phyloP scores from a whole-genome alignment of 2,113 vertebrate species.

The Callipepla squamata region DNA sequence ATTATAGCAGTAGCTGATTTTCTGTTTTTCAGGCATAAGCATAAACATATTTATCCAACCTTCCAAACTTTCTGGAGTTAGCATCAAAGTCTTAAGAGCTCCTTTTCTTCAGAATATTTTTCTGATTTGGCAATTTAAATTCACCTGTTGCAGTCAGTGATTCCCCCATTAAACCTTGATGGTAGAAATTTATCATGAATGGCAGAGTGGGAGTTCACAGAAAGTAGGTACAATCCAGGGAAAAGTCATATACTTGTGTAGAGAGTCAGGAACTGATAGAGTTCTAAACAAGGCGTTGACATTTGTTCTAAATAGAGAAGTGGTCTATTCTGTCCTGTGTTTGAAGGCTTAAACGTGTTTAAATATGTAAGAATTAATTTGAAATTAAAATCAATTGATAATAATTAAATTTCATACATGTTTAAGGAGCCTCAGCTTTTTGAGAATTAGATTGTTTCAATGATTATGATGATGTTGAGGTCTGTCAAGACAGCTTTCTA shows the following conservation, averaged over 20 bases:
- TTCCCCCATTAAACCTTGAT: not conserved
- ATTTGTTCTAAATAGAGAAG: not conserved
- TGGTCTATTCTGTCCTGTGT: not conserved
- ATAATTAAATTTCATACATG: slow-evolving; percentile 17
- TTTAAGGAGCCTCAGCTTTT: slow-evolving; percentile 25
- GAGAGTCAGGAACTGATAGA: not conserved
- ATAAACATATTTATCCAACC: not conserved
- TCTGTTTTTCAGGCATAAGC: not conserved
- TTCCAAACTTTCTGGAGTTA: not conserved
- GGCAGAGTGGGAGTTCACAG: not conserved
- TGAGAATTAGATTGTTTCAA: slow-evolving; percentile 36
- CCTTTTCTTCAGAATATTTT: not conserved
- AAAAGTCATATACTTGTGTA: not conserved
- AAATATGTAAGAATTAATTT: slow-evolving; percentile 31
- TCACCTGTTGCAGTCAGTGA: not conserved
- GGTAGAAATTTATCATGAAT: not conserved
- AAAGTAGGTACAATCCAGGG: not conserved
- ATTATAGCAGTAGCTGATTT: not conserved
- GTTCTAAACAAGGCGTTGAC: not conserved
- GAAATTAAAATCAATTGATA: slow-evolving; percentile 24
- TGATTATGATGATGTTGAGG: slow-evolving; percentile 15
- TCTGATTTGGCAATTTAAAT: not conserved
- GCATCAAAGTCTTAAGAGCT: not conserved
- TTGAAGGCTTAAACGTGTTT: not conserved
- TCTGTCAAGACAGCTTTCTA: slow-evolving; percentile 22